Conservation (phyloP, 2,113 vertebrate species). For the Eptesicus fuscus region DNA sequence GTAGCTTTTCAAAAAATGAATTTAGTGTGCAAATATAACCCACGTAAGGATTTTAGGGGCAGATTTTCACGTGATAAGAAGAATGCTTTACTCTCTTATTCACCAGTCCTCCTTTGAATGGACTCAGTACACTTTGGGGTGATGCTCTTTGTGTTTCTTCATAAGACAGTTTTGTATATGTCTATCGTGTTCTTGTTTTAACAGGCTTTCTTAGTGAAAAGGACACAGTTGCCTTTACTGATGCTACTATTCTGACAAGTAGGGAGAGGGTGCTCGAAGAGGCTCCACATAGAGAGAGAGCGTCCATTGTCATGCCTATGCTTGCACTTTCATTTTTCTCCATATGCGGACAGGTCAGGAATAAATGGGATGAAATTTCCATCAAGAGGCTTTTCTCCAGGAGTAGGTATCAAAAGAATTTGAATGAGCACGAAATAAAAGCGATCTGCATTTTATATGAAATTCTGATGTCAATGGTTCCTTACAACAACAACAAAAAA, state of each 20-base stretch:
- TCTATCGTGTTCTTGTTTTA: background rate
- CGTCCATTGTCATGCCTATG: background rate
- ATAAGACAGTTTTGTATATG: background rate
- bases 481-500: background rate
- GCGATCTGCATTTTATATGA: background rate
- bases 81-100: background rate
- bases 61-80: background rate
- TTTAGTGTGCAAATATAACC: background rate
- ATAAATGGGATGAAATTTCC: slow-evolving; percentile 22
- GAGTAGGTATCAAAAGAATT: slow-evolving; percentile 15
- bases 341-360: slow-evolving; percentile 36
- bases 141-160: background rate
- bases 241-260: background rate
- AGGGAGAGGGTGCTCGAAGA: background rate
- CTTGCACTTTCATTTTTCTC: background rate
- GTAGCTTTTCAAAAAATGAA: background rate
- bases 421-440: background rate
- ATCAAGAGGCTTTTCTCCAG: background rate
- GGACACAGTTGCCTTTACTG: background rate
- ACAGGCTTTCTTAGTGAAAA: background rate
- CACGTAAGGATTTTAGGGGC: background rate
- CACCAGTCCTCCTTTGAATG: background rate
- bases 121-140: background rate
- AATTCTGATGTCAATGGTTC: background rate
- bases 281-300: background rate